Conservation (phyloP, 2,888 invertebrate genomes). For the Sipha maydis region DNA sequence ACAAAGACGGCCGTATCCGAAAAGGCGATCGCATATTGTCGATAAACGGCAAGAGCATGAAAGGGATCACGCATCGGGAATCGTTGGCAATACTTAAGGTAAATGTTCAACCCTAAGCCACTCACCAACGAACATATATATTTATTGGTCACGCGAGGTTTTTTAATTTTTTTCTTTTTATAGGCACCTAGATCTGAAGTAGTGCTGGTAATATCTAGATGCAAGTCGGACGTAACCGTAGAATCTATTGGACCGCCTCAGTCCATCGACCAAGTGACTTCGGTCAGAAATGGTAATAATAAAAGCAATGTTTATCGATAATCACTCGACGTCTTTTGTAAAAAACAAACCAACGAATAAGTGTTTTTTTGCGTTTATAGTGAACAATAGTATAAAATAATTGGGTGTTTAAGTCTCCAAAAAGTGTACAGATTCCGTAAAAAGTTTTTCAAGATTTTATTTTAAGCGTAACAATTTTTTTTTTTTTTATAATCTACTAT, state of each 20-base stretch:
- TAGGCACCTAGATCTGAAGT: constrained; percentile 84
- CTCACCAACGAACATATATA: not conserved
- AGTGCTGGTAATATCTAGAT: constrained; percentile 76
- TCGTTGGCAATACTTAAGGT: constrained; percentile 89
- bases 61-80: constrained; percentile 86
- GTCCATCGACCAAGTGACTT: constrained; percentile 65
- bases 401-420: too few relatives aligned
- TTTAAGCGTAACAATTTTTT: too few relatives aligned
- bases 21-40: constrained; percentile 89
- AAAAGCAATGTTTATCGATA: not conserved
- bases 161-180: constrained; percentile 8
- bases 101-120: constrained; percentile 62
- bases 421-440: too few relatives aligned
- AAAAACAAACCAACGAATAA: too few relatives aligned
- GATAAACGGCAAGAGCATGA: constrained; percentile 86
- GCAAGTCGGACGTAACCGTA: constrained; percentile 60
- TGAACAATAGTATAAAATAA: too few relatives aligned
- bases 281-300: constrained; percentile 41
- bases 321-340: too few relatives aligned
- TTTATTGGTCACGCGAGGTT: not conserved
- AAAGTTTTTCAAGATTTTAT: too few relatives aligned
- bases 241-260: constrained; percentile 34
- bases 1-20: constrained; percentile 85
- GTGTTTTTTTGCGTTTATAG: too few relatives aligned
- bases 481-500: too few relatives aligned